Base-by-base conservation (phyloP, 2,113 vertebrate species). In the Coturnix japonica region DNA sequence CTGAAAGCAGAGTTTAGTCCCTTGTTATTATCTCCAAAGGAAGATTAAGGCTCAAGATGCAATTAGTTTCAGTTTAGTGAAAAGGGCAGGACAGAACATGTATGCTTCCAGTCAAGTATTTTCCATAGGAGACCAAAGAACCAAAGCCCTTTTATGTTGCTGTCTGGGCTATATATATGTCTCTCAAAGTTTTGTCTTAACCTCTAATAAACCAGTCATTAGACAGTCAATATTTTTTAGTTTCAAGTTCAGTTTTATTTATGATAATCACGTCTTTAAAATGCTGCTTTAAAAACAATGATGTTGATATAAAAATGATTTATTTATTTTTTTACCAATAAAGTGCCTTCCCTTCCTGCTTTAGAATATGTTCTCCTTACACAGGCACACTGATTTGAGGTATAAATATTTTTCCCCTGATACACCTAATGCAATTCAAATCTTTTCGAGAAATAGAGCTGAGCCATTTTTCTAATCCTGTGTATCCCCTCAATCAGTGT, bases 1-100 rank as follows among this genome's bases (percentile, higher is more conserved):
- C 79, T 94, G 75, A 95, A 39, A 91, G 91, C 76, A 90, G 85
- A 93, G 67, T 95, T 95, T 85, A 91, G 65, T 67, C 60, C 64
- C 61, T 77, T 90, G 69, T 90, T 93, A 90, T 86, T 95, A 88
- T 81, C 85, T 90, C 85, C 61, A 65, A 75, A 93, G 90, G 47
- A 95, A 95, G 94, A 94, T 90, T 96, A 93, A 81, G 82, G 53
- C 76, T 95, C 57, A 89, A 90, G 88, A 95, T 83, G 82, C 73
- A 94, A 84, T 90, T 95, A 90, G 47, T 84, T 95, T 80, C 83
- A 90, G 73, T 94, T 88, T 86, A 91, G 83, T 3, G 1, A 78
- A 93, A 91, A 85, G 51, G 47, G 53, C 76, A 75, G 65, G 35
- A 72, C 65, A 28, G 47, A 93, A 71, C 69, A 90, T 70, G 67